A percentile compares a stretch with the other conserved stretches of the same genome.
Evolutionary conservation across 2,888 invertebrate genomes (phyloP).

Genomic region (Drosophila macrothrix): DNA sequence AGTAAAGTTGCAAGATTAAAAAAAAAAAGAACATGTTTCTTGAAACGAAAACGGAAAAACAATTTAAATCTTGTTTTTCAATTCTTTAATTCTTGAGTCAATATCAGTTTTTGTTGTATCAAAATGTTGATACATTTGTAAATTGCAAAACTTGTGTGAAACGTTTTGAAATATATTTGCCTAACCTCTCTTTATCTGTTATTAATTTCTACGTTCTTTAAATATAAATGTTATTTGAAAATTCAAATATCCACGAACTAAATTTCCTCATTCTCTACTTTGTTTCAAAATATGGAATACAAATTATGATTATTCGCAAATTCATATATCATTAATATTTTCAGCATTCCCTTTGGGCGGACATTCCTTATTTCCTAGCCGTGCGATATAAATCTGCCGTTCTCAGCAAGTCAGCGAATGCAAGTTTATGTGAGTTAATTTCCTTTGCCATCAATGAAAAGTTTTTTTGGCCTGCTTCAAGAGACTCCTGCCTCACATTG

Average conservation of each 20-base stretch:
- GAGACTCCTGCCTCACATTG: neutral
- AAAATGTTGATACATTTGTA: neutral
- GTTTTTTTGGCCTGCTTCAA: slow-evolving; percentile 5
- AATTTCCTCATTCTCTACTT: neutral
- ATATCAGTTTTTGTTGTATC: neutral
- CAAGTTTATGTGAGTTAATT: slow-evolving; percentile 47
- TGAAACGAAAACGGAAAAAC: neutral
- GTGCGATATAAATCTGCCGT: slow-evolving; percentile 27
- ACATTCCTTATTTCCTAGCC: neutral
- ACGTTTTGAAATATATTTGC: neutral
- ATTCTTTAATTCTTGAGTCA: neutral
- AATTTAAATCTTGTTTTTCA: neutral
- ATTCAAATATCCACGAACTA: neutral
- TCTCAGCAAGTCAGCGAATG: slow-evolving; percentile 24
- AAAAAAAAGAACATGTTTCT: neutral
- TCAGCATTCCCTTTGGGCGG: neutral
- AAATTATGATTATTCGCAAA: neutral
- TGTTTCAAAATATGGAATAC: neutral
- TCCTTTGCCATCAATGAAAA: slow-evolving; percentile 25
- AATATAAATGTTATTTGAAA: neutral
- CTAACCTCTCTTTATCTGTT: neutral
- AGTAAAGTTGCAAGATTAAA: neutral
- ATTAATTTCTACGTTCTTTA: neutral
- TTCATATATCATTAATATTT: neutral
- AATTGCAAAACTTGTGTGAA: neutral